Base-by-base conservation (phyloP, 1,140 invertebrate genomes). In the Drosophila miranda region DNA sequence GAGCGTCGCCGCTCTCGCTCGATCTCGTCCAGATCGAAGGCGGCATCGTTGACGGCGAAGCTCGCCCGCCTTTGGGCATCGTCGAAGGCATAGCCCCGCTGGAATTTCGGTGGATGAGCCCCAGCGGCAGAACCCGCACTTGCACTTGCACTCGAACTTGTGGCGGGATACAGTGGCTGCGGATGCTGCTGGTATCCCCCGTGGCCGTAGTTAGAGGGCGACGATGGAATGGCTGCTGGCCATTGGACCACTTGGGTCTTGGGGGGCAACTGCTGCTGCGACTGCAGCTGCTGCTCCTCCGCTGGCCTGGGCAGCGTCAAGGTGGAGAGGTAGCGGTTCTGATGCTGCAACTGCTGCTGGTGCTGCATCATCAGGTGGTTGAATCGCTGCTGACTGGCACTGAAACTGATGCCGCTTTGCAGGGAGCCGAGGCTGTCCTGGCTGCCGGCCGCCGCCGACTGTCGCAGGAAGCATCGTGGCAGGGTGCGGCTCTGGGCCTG, bases 11-110 rank as follows among this genome's bases (percentile, higher is more conserved):
- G 64, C 41, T 91, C 90, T 19, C 78, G 63, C 13, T 91, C 90
- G 28, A 91, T 89, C 44, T 90, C 78, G 26, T 91, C 90, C 26
- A 91, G 52, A 64, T 91, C 90, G 41, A 90, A 91, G 34, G 81
- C 72, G 2, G 64, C 79, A 14, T 88, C 89, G 43, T 54, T 62
- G 16, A 75, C 46, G 4, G 61, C 62, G 13, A 60, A 69, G 44
- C 89, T 89, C 6, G 78, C 19, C 1, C 89, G 73, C 4, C 86
- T 64, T 21, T 90, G 89, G 4, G 64, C 77, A 44, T 90, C 89
- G 41, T 90, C 89, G 26, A 90, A 90, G 0, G 89, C 89, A 26
- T 78, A 90, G n/a, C 64, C 73, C 2, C 89, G 71, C 30, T 89
- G 78, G 14, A 90, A 89, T 44, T 90, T 90, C 5, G 82, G 21